Evolutionary conservation across 2,888 invertebrate species (phyloP).

Genomic region (Phengaris alcon): DNA sequence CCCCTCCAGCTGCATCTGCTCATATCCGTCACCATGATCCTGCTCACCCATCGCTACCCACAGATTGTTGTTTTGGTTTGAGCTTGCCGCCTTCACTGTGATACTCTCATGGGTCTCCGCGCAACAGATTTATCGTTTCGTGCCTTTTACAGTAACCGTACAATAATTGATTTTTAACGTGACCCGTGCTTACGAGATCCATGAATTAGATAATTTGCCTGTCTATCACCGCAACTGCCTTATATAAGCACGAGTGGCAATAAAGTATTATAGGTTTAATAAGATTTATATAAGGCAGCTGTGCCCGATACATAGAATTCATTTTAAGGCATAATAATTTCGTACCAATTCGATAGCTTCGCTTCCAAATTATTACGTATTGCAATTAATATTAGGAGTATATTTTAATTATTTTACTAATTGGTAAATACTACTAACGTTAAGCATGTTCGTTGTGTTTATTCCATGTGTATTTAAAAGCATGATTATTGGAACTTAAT

Average conservation of each 20-base stretch:
- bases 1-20: slow-evolving; percentile 83
- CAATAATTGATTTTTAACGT: slow-evolving; percentile 1
- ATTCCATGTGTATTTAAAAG: slow-evolving; percentile 34
- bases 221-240: slow-evolving; percentile 32
- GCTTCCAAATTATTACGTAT: slow-evolving; percentile 47
- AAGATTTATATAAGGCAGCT: slow-evolving; percentile 51
- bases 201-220: slow-evolving; percentile 31
- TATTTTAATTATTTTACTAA: slow-evolving; percentile 22
- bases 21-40: slow-evolving; percentile 82
- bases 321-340: slow-evolving; percentile 42
- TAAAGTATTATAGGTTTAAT: slow-evolving; percentile 34
- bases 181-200: slow-evolving; percentile 32
- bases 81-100: slow-evolving; percentile 60
- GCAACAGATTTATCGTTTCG: slow-evolving; percentile 45
- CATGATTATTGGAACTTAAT: slow-evolving; percentile 36
- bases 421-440: slow-evolving; percentile 33
- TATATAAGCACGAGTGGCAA: slow-evolving; percentile 33
- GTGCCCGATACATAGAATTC: slow-evolving; percentile 40
- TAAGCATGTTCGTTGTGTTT: slow-evolving; percentile 43
- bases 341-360: slow-evolving; percentile 56
- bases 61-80: slow-evolving; percentile 82
- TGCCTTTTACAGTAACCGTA: slow-evolving; percentile 50
- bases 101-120: slow-evolving; percentile 56
- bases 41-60: slow-evolving; percentile 80
- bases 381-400: slow-evolving; percentile 34